Percentiles rank a stretch among this genome's conserved stretches.
Conservation (phyloP, 2,113 vertebrate genomes). For the Machaerirhynchus nigripectus region DNA sequence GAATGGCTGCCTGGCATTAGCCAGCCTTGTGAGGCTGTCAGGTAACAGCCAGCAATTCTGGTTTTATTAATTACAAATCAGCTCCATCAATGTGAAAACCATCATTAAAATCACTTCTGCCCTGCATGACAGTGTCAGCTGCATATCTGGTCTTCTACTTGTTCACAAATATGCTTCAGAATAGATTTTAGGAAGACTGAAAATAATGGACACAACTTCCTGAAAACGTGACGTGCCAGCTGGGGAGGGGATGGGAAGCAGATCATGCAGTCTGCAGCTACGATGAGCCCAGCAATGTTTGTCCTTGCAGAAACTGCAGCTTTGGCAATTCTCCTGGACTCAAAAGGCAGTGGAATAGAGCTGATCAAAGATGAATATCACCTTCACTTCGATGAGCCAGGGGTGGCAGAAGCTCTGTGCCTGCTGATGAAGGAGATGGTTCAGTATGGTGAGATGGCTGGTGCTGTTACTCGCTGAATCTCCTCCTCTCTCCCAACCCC, state of each 20-base stretch:
- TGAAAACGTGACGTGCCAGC: background rate
- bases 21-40: conserved; percentile 67
- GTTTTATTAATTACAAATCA: background rate
- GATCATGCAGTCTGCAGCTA: background rate
- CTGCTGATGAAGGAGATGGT: conserved; percentile 58
- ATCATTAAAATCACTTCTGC: background rate
- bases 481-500: background rate
- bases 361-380: conserved; percentile 40
- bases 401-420: conserved; percentile 64
- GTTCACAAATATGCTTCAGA: background rate
- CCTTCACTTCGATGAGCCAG: conserved; percentile 24
- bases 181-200: background rate
- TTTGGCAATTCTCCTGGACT: conserved; percentile 18
- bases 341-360: conserved; percentile 14
- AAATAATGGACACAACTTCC: background rate
- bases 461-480: background rate
- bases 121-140: background rate
- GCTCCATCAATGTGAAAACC: background rate
- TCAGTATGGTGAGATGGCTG: conserved; percentile 60
- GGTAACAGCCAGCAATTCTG: conserved; percentile 49
- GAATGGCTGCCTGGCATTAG: conserved; percentile 61
- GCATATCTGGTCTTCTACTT: background rate
- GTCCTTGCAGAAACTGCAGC: conserved; percentile 66
- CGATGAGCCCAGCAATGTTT: background rate
- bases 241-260: background rate